Evolutionary conservation across 2,888 invertebrate genomes (phyloP), one percentile per base, ranked within the genome.

Genomic region (Pycnomerus fuliginosus): DNA sequence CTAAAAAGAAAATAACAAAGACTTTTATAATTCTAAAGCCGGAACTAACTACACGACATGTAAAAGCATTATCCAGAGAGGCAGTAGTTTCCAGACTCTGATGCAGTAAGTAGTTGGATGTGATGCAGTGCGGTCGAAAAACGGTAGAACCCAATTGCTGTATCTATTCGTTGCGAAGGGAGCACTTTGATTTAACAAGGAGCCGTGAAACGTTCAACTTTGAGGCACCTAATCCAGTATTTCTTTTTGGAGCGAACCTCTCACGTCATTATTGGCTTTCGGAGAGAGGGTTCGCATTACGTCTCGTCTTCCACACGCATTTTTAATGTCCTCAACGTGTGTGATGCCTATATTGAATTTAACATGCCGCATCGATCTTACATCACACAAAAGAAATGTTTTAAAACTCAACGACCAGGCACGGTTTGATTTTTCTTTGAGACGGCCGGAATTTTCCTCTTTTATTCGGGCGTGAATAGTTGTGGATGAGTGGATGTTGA

Each of bases 251-350:
- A 35, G 42, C 25, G 31, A 35, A 15, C 36, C 42, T 43, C 35
- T 48, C 33, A 42, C 40, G 48, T 42, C 45, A 44, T 44, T 52
- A 50, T 54, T 52, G 52, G 45, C 46, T 48, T 50, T 49, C 41
- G 42, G 39, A 39, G 44, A 50, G 52, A 44, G 50, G n/a, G 46
- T 46, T 53, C 54, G 40, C 48, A 48, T 53, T 47, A 52, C 38
- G 29, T 47, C 40, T 44, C 39, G 46, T 30, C 47, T 47, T 43
- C 44, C 44, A 53, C 33, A 22, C 34, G 23, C 16, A 35, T 46
- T 46, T 45, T 41, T 46, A 41, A 46, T 46, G 48, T 35, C 30
- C 42, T 30, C 41, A 45, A 53, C 47, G 48, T 52, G n/a, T n/a
- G 50, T 29, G 36, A 48, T 43, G 36, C 42, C 31, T 36, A 43